Percentiles rank a stretch among this genome's conserved stretches.
Conservation (phyloP, 2,888 invertebrate genomes). For the Tryphoninae sp. region DNA sequence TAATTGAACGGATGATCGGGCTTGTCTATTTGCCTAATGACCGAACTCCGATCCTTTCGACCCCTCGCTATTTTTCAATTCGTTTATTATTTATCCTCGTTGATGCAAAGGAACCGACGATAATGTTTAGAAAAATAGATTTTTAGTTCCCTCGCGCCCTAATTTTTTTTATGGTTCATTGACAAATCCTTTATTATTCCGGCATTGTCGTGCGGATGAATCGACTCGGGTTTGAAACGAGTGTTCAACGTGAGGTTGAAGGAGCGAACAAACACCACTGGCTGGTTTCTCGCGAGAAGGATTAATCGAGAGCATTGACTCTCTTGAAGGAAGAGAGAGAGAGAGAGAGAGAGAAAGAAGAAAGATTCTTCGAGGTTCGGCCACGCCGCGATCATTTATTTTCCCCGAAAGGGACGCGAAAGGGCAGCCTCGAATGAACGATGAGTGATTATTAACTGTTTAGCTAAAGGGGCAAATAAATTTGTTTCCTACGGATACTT, state of each 20-base stretch:
- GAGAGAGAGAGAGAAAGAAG: conserved; percentile 24
- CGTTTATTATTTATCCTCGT: conserved; percentile 11
- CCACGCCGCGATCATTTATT: conserved; percentile 24
- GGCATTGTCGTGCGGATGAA: conserved; percentile 54
- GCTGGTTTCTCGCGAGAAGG: conserved; percentile 55
- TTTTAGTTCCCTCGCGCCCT: conserved; percentile 21
- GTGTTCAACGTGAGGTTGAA: conserved; percentile 13
- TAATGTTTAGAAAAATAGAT: conserved; percentile 19
- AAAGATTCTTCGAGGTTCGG: conserved; percentile 56
- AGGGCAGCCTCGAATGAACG: conserved; percentile 45
- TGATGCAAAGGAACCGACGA: conserved; percentile 35
- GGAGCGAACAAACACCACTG: conserved; percentile 28
- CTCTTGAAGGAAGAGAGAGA: conserved; percentile 32
- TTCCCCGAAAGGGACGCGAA: neutral
- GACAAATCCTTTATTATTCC: conserved; percentile 56
- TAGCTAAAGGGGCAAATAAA: conserved; percentile 72
- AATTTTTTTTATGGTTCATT: conserved; percentile 58
- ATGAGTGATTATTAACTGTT: conserved; percentile 72
- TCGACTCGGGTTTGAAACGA: conserved; percentile 13
- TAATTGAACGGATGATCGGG: conserved; percentile 26
- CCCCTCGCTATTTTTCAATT: conserved; percentile 4
- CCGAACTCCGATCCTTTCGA: conserved; percentile 12
- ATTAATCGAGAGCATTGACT: conserved; percentile 65
- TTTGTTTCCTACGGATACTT: conserved; percentile 62
- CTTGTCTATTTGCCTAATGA: conserved; percentile 50